phyloP scores from a whole-genome alignment of 2,888 invertebrate genomes.

The Parascotia fuliginaria region DNA sequence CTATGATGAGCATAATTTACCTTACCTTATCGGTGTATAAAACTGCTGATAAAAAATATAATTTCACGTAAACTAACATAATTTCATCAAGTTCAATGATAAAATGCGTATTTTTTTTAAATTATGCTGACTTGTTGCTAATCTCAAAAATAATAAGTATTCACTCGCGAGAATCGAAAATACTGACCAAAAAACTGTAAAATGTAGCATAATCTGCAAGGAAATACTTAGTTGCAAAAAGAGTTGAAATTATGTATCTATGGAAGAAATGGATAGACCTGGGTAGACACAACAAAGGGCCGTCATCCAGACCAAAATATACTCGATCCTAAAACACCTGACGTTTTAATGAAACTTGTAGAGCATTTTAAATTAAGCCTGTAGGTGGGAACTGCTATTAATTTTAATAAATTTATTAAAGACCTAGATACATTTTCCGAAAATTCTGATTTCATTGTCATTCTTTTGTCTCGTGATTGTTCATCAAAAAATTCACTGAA shows the following conservation, averaged over 20 bases:
- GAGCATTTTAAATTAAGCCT: no score
- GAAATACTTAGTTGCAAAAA: background rate
- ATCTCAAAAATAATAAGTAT: no score
- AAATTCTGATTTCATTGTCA: no score
- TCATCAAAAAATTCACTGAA: background rate
- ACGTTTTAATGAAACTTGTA: background rate
- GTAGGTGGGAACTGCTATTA: no score
- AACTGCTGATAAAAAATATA: conserved; percentile 14
- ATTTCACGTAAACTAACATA: conserved; percentile 15
- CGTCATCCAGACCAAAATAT: conserved; percentile 25
- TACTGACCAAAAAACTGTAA: background rate
- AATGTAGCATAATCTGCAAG: background rate
- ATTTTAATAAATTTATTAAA: background rate
- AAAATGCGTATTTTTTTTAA: background rate
- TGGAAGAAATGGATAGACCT: background rate
- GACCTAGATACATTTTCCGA: no score
- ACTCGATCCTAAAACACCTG: background rate
- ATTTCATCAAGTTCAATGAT: conserved; percentile 36
- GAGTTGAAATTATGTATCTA: background rate
- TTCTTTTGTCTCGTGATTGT: no score
- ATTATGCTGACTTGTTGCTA: background rate
- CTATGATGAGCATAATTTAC: conserved; percentile 24
- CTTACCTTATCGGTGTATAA: conserved; percentile 7
- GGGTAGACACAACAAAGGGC: conserved; percentile 32
- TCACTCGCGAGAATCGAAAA: no score